Evolutionary conservation across 2,888 invertebrate genomes (phyloP).

Genomic region (Syrista parreyssii): DNA sequence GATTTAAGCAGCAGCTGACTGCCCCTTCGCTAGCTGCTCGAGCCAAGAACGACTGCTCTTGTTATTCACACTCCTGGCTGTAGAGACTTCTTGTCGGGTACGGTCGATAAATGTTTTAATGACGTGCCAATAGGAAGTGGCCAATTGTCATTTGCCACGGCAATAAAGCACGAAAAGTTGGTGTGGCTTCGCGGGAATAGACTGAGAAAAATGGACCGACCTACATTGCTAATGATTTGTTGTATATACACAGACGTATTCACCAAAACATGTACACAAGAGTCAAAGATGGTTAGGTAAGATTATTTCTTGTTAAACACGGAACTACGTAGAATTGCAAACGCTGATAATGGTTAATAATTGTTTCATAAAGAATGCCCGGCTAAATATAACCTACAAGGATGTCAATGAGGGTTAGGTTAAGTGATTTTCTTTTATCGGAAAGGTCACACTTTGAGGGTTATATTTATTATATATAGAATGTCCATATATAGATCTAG

Average conservation of each 20-base stretch:
- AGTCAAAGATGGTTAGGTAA: background rate
- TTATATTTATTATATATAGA: background rate
- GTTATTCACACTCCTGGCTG: background rate
- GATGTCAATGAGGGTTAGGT: background rate
- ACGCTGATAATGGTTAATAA: background rate
- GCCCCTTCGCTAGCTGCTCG: constrained; percentile 19
- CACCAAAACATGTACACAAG: background rate
- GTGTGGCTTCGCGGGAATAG: background rate
- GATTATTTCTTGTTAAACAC: background rate
- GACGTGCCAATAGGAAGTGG: background rate
- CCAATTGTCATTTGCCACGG: background rate
- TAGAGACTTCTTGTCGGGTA: background rate
- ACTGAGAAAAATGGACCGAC: background rate
- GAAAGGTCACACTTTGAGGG: background rate
- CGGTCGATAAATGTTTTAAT: background rate
- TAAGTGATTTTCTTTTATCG: background rate
- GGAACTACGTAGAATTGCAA: background rate
- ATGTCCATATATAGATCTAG: background rate
- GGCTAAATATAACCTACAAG: background rate
- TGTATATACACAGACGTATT: too few species aligned
- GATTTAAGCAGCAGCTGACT: constrained; percentile 51
- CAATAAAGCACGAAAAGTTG: background rate
- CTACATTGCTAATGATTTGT: background rate
- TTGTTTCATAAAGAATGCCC: background rate
- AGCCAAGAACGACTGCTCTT: background rate